Percentiles rank a stretch among this genome's conserved stretches.
Conservation (phyloP, 2,113 vertebrate genomes). For the Tachuris rubrigastra region DNA sequence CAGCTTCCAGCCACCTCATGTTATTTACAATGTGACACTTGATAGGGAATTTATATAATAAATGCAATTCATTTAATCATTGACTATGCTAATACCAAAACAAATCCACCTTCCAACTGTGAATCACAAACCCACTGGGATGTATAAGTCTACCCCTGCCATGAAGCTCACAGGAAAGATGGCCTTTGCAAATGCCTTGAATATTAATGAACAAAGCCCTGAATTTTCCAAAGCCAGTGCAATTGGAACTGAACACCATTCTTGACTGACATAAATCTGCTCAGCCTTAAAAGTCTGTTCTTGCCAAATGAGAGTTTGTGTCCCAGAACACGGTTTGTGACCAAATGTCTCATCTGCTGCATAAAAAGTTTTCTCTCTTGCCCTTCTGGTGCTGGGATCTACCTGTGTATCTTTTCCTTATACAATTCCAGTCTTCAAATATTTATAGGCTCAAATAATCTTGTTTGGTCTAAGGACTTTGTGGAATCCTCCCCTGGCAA, state of each 20-base stretch:
- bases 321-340: neutral
- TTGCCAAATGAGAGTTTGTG: neutral
- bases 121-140: constrained; percentile 9
- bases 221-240: neutral
- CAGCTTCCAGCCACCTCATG: neutral
- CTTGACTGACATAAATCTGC: neutral
- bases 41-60: neutral
- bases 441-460: neutral
- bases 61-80: neutral
- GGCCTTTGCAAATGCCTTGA: neutral
- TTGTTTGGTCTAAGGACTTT: neutral
- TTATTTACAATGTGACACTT: neutral
- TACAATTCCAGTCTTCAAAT: neutral
- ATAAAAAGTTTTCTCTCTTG: neutral
- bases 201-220: neutral
- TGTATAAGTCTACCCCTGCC: neutral
- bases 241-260: neutral
- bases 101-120: constrained; percentile 24
- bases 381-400: neutral
- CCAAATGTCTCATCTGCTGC: neutral
- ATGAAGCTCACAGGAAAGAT: neutral
- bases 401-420: neutral
- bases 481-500: neutral
- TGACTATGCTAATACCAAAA: neutral
- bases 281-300: neutral